phyloP scores from a whole-genome alignment of 2,113 vertebrate genomes.

The Azemiops feae region DNA sequence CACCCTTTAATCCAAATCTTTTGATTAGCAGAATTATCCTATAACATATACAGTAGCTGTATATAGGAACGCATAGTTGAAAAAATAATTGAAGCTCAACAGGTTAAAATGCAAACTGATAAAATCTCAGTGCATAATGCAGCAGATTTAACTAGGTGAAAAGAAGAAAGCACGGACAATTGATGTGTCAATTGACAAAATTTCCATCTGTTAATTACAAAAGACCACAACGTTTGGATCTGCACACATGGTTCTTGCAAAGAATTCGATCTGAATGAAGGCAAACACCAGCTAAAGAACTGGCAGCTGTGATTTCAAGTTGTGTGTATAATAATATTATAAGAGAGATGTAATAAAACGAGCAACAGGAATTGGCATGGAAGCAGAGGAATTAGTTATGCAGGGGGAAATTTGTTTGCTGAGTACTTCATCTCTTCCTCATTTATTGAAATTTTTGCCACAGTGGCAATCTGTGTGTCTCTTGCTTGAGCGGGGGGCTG shows the following conservation, averaged over 20 bases:
- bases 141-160: neutral
- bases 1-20: neutral
- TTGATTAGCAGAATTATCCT: neutral
- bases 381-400: neutral
- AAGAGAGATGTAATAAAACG: neutral
- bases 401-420: neutral
- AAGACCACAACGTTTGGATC: neutral
- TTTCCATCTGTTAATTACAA: neutral
- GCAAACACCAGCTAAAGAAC: neutral
- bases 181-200: neutral
- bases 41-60: neutral
- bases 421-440: neutral
- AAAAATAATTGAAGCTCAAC: neutral
- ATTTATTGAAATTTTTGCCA: neutral
- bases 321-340: neutral
- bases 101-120: neutral
- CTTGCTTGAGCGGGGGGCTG: no score
- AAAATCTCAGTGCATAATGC: neutral
- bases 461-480: neutral
- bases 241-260: neutral
- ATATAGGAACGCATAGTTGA: neutral
- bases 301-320: neutral
- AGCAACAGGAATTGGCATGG: neutral
- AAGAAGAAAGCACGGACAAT: neutral
- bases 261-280: neutral